Conservation (phyloP, 2,797 vertebrate species). For the Delichon dasypus region DNA sequence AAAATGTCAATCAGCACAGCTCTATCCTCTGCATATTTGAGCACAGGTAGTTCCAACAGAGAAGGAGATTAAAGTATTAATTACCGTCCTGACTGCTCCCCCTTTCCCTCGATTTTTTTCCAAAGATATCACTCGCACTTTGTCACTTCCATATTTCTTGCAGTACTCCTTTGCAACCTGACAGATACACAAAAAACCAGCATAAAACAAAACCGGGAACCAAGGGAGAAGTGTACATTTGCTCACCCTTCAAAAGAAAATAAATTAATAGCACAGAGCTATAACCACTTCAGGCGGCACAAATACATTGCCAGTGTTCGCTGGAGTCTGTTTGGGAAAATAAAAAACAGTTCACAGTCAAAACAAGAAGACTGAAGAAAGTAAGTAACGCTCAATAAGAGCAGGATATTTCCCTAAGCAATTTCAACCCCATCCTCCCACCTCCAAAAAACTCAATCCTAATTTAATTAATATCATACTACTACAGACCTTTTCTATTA, state of each 20-base stretch:
- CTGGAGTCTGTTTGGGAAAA: slow-evolving; percentile 43
- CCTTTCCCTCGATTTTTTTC: slow-evolving; percentile 93
- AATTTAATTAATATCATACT: neutral
- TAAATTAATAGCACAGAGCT: slow-evolving; percentile 7
- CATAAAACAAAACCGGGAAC: slow-evolving; percentile 33
- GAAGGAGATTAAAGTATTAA: slow-evolving; percentile 32
- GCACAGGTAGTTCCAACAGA: slow-evolving; percentile 1
- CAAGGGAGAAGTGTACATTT: neutral
- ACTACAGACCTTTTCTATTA: neutral
- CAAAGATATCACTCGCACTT: slow-evolving; percentile 89
- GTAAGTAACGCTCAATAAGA: neutral
- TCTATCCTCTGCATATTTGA: neutral
- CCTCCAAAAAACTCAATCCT: neutral
- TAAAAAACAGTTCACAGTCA: slow-evolving; percentile 21
- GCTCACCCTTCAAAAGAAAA: neutral
- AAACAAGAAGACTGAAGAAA: neutral
- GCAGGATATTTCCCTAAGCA: neutral
- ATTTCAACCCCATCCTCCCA: neutral
- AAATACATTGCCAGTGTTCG: slow-evolving; percentile 9
- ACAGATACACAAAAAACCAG: slow-evolving; percentile 44
- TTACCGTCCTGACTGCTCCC: slow-evolving; percentile 94
- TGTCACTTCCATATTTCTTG: slow-evolving; percentile 86
- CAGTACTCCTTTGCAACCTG: slow-evolving; percentile 90
- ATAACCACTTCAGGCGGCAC: neutral
- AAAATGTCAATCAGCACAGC: neutral